Evolutionary conservation across 1,140 invertebrate species (phyloP).

Genomic region (Drosophila pallidifrons): DNA sequence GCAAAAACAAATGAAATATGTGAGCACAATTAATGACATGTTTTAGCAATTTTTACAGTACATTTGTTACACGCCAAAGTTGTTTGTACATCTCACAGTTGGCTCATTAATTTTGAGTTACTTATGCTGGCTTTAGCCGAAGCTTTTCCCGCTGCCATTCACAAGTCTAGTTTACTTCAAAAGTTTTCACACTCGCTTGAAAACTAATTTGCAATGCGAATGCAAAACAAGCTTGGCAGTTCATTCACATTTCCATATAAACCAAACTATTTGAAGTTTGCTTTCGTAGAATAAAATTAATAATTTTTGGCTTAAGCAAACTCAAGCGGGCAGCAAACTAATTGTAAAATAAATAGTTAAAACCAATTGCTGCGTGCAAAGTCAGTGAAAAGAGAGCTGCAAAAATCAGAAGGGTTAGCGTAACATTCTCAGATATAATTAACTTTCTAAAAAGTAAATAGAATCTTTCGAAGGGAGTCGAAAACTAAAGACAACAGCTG

Average conservation of each 20-base stretch:
- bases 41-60: conserved; percentile 11
- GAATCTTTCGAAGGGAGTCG: conserved; percentile 53
- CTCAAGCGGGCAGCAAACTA: conserved; percentile 49
- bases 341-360: conserved; percentile 63
- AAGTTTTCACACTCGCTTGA: conserved; percentile 10
- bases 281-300: conserved; percentile 26
- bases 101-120: conserved; percentile 1
- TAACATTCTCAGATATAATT: conserved; percentile 66
- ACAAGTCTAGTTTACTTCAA: neutral
- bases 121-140: neutral
- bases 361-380: conserved; percentile 19
- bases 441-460: conserved; percentile 77
- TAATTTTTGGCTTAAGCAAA: neutral
- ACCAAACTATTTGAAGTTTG: too few species aligned
- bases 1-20: too few species aligned
- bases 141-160: neutral
- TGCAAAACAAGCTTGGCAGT: conserved; percentile 11
- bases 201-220: too few species aligned
- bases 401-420: conserved; percentile 1
- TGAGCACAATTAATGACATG: conserved; percentile 1
- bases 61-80: conserved; percentile 5
- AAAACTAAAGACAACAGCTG: conserved; percentile 79
- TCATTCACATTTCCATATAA: conserved; percentile 29
- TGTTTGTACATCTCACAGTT: conserved; percentile 13
- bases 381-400: neutral